phyloP scores from a whole-genome alignment of 2,888 invertebrate genomes.

The Paralinhomoeus sp. region DNA sequence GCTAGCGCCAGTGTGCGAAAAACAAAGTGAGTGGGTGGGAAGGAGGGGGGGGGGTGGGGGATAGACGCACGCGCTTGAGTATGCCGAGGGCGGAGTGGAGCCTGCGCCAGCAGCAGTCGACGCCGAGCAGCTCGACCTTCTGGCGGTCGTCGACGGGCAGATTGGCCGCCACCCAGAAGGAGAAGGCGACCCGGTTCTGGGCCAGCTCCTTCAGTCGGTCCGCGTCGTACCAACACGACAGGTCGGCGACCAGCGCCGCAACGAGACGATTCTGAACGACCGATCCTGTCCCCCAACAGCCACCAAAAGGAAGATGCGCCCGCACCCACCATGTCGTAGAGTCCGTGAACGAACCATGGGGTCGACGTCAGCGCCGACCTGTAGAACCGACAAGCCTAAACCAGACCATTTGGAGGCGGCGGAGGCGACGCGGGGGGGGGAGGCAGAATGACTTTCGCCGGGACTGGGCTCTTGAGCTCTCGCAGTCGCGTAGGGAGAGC shows the following conservation, averaged over 20 bases:
- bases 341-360: slow-evolving; percentile 44
- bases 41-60: too few relatives aligned
- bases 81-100: slow-evolving; percentile 36
- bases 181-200: slow-evolving; percentile 43
- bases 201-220: slow-evolving; percentile 33
- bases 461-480: too few relatives aligned
- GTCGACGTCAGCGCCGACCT: slow-evolving; percentile 37
- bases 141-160: slow-evolving; percentile 44
- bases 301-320: not conserved
- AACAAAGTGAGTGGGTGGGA: too few relatives aligned
- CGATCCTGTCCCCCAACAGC: not conserved
- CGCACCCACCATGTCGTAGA: slow-evolving; percentile 36
- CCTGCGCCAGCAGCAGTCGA: slow-evolving; percentile 45
- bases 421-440: not conserved
- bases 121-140: slow-evolving; percentile 39
- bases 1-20: too few relatives aligned
- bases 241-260: slow-evolving; percentile 22
- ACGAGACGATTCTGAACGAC: slow-evolving; percentile 14
- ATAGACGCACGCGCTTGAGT: slow-evolving; percentile 25
- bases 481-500: too few relatives aligned
- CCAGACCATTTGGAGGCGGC: not conserved
- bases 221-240: slow-evolving; percentile 26
- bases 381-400: slow-evolving; percentile 22
- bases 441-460: too few relatives aligned
- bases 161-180: slow-evolving; percentile 57